Percentiles rank a stretch among this genome's conserved stretches.
Evolutionary conservation across 2,113 vertebrate species (phyloP).

Genomic region (Elanoides forficatus): DNA sequence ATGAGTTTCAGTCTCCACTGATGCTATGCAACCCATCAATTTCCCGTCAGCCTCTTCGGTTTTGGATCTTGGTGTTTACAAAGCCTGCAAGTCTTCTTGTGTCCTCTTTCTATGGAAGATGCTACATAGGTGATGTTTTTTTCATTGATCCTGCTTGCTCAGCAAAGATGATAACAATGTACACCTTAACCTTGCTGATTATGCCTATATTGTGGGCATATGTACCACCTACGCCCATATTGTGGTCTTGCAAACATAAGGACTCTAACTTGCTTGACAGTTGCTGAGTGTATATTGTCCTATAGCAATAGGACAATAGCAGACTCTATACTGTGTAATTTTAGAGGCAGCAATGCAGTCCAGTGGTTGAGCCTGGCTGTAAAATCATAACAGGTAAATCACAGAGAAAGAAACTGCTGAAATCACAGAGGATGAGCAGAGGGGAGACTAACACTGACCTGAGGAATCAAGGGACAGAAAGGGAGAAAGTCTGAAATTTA

Average conservation of each 20-base stretch:
- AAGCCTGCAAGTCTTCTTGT: background rate
- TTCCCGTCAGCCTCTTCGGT: background rate
- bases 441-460: background rate
- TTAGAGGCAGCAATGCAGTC: background rate
- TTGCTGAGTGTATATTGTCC: background rate
- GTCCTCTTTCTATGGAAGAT: background rate
- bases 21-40: background rate
- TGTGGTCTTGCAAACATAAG: background rate
- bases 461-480: background rate
- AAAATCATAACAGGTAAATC: background rate
- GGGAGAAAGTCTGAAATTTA: background rate
- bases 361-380: background rate
- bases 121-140: background rate
- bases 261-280: background rate
- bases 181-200: background rate
- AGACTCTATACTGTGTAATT: background rate
- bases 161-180: background rate
- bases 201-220: background rate
- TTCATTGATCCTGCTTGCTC: background rate
- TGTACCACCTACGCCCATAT: background rate
- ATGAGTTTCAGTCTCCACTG: background rate
- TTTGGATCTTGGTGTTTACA: background rate
- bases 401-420: background rate
- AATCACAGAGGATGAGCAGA: background rate
- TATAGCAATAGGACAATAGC: background rate